Evolutionary conservation across 2,797 vertebrate species (phyloP), one percentile per base, ranked within the genome.

Genomic region (Rhinichthys osculus): DNA sequence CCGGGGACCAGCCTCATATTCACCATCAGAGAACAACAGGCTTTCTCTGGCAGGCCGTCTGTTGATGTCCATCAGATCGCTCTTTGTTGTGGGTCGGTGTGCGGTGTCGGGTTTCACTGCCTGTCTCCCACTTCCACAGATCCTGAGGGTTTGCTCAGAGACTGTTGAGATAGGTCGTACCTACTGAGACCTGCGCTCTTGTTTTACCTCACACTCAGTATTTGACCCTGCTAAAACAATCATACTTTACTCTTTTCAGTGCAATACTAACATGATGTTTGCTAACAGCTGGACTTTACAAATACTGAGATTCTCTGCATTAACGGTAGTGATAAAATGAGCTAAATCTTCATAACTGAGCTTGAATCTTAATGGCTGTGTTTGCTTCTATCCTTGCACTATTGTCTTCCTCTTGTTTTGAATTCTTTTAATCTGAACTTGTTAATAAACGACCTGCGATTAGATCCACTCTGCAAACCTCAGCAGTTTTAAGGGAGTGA

Each of bases 41-140:
- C 76, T 17, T n/a, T 59, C 47, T 74, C 73, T 47, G 17, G 27
- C 72, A 33, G 72, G 72, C 44, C 44, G 13, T 50, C 30, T 33
- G 16, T 52, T 30, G 72, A 33, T 52, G 69, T 82, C 77, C 79
- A 8, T 67, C 54, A 69, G 44, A 44, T 87, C n/a, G 74, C 73
- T 38, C 73, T 77, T 77, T 77, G 73, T 54, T 54, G 19, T 23
- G 89, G 88, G 83, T 50, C 87, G 90, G 90, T 80, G 82, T 87
- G 88, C 83, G 57, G 88, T 80, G 71, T 89, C 79, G 76, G 85
- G 88, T 89, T 89, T 89, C 87, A 86, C 71, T 47, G 66, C 78
- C 89, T 90, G 87, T 83, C 86, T 84, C 72, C 72, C 50, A 77
- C 79, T n/a, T n/a, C n/a, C n/a, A n/a, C n/a, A 30, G 69, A 42